Conservation (phyloP, 2,113 vertebrate genomes). For the Cairina moschata region DNA sequence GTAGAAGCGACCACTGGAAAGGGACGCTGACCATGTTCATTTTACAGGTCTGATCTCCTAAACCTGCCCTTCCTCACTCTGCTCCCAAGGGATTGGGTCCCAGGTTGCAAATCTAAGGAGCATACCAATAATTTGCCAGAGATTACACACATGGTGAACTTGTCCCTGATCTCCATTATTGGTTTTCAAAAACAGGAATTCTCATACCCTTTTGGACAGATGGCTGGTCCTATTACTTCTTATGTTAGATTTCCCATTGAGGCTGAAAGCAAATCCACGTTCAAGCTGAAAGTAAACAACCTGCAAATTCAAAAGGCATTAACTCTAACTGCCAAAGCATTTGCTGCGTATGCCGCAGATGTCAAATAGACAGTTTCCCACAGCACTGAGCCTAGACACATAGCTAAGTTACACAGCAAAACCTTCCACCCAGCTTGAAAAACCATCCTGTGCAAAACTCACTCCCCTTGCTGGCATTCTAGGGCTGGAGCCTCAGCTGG, state of each 20-base stretch:
- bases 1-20: not conserved
- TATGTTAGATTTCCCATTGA: slow-evolving; percentile 37
- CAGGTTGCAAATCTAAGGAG: not conserved
- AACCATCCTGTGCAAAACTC: slow-evolving; percentile 22
- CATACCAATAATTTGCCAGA: not conserved
- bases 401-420: not conserved
- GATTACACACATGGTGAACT: not conserved
- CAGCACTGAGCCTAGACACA: not conserved
- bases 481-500: slow-evolving; percentile 35
- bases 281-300: slow-evolving; percentile 57
- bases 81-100: not conserved
- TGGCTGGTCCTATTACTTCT: slow-evolving; percentile 38
- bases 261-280: slow-evolving; percentile 53
- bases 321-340: slow-evolving; percentile 41
- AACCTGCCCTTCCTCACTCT: not conserved
- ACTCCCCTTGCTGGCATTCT: not conserved
- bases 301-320: slow-evolving; percentile 36
- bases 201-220: slow-evolving; percentile 40
- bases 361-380: slow-evolving; percentile 33
- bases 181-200: slow-evolving; percentile 30
- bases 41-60: not conserved
- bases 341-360: not conserved
- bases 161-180: not conserved
- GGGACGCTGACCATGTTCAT: not conserved
- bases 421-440: not conserved